These are phyloP conservation scores for Benitochromis conjunctus DNA, from an alignment of 2,113 vertebrate species.

Conservation along the genomic window DNA sequence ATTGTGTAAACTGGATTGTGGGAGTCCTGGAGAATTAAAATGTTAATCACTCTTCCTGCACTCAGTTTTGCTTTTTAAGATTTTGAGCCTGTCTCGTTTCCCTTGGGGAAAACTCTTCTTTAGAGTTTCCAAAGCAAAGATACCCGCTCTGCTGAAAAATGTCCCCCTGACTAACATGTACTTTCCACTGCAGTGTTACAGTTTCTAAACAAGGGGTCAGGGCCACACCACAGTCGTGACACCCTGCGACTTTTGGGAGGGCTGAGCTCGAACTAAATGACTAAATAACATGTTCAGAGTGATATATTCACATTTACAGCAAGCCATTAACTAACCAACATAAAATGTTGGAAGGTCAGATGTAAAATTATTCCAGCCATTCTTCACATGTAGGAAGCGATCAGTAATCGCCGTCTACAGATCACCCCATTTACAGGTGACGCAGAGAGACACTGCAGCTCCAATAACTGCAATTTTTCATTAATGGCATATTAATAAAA, in stretches of 20 bases:
- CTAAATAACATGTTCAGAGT: background rate
- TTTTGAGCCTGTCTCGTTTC: background rate
- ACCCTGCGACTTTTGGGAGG: background rate
- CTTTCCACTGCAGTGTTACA: background rate
- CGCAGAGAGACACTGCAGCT: background rate
- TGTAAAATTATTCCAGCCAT: background rate
- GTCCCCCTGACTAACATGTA: background rate
- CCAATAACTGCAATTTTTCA: slow-evolving; percentile 17
- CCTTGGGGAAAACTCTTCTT: background rate
- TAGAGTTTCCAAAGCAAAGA: background rate
- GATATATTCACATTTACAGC: background rate
- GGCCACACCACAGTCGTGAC: background rate
- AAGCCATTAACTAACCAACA: background rate
- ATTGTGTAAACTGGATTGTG: background rate
- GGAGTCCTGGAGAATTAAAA: background rate
- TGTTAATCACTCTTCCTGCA: background rate
- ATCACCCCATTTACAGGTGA: background rate
- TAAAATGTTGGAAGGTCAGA: slow-evolving; percentile 14
- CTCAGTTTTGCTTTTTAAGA: background rate
- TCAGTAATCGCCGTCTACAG: background rate
- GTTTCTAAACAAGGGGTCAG: background rate
- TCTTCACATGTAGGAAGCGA: background rate
- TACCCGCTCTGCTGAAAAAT: background rate
- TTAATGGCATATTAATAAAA: slow-evolving; percentile 66
- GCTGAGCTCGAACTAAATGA: background rate